These are phyloP conservation scores for Ctenochaetus hawaiiensis DNA, from an alignment of 2,797 vertebrate genomes.

Conservation along the genomic window DNA sequence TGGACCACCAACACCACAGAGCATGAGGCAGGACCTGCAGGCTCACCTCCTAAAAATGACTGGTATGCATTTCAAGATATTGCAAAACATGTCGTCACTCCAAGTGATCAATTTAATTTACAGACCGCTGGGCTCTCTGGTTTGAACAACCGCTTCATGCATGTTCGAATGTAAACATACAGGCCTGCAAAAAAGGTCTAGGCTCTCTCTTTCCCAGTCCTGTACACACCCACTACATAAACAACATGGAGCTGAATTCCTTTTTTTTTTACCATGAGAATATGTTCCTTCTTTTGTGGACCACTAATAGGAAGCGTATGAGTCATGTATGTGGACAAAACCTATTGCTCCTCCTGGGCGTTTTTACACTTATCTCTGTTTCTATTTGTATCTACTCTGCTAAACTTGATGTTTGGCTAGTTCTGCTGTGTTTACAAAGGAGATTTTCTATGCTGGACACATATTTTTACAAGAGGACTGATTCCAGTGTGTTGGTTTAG, in stretches of 20 bases:
- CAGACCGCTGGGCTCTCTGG: conserved; percentile 6
- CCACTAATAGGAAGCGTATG: conserved; percentile 51
- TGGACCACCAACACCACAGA: conserved; percentile 45
- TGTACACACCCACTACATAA: conserved; percentile 63
- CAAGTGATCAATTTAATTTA: conserved; percentile 50
- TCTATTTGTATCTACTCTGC: conserved; percentile 34
- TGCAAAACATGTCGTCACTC: conserved; percentile 53
- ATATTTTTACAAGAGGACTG: conserved; percentile 40
- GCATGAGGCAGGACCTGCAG: background rate
- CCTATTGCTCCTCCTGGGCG: conserved; percentile 4
- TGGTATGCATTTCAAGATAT: conserved; percentile 44
- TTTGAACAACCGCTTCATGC: conserved; percentile 38
- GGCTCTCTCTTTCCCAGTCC: conserved; percentile 43
- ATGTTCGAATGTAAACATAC: conserved; percentile 48
- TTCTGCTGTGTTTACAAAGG: conserved; percentile 31
- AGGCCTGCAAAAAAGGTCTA: conserved; percentile 29
- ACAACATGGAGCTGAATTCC: conserved; percentile 49
- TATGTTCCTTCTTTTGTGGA: conserved; percentile 47
- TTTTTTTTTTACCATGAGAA: conserved; percentile 56
- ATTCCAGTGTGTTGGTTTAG: conserved; percentile 23
- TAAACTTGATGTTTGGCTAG: conserved; percentile 28
- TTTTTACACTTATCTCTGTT: conserved; percentile 30
- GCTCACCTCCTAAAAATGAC: conserved; percentile 34
- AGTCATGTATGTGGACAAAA: conserved; percentile 57
- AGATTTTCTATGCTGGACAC: conserved; percentile 30